These are phyloP conservation scores for Galeruca laticollis DNA, from an alignment of 2,888 invertebrate genomes.

Conservation along the genomic window DNA sequence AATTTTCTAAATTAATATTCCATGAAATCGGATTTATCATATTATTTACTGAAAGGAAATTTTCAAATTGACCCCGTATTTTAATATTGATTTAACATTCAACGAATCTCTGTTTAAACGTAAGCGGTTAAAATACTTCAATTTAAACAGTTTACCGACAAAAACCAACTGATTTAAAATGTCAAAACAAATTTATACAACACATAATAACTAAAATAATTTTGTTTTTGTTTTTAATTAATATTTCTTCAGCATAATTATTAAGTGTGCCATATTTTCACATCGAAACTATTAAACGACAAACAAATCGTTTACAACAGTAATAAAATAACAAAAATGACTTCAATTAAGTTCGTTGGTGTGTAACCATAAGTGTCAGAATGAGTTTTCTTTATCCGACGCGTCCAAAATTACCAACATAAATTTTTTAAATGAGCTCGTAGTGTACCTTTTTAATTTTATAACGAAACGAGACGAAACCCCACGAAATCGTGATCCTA, in stretches of 20 bases:
- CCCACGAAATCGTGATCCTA: too few species aligned
- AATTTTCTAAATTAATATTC: too few species aligned
- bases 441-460: too few species aligned
- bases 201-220: too few species aligned
- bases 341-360: conserved; percentile 10
- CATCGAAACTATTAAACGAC: not conserved
- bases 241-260: not conserved
- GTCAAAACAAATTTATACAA: not conserved
- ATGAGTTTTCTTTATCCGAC: not conserved
- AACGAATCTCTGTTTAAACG: not conserved
- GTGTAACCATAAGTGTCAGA: conserved; percentile 6
- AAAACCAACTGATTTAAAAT: not conserved
- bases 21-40: too few species aligned
- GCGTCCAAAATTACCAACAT: not conserved
- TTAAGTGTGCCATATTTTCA: not conserved
- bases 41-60: too few species aligned
- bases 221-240: not conserved
- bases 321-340: conserved; percentile 1
- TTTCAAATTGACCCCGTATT: too few species aligned
- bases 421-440: not conserved
- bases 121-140: not conserved
- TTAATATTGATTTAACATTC: not conserved
- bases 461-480: too few species aligned
- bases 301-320: not conserved
- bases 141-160: not conserved